Evolutionary conservation across 2,888 invertebrate genomes (phyloP), one percentile per base, ranked within the genome.

Genomic region (Sipunculus nudus): DNA sequence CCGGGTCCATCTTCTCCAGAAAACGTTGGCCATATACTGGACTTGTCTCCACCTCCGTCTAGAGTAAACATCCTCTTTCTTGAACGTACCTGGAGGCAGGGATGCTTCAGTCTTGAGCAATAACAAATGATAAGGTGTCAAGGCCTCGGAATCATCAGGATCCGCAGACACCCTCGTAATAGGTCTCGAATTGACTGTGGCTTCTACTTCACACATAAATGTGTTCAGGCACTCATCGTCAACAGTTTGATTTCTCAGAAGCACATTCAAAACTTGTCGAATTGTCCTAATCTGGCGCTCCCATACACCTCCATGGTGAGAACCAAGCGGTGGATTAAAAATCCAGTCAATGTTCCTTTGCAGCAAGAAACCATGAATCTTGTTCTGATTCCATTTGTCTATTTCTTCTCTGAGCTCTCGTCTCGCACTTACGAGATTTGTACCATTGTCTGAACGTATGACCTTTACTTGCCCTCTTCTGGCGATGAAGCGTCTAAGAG

Each of bases 1-100:
- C 1, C 39, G 31, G 2, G 50, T 31, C 61, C 65, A 65, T n/a
- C 57, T 49, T n/a, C 28, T 32, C 59, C 61, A 65, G 25, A 65
- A 65, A 19, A 60, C 13, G 38, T 56, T 40, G 3, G 59, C 57
- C 46, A 65, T 45, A 40, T 61, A 65, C 39, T 65, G 61, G 28
- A 61, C 57, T 25, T 62, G 59, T 10, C 60, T 29, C 63, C 63
- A 63, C n/a, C n/a, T n/a, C 13, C 65, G 58, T 16, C 39, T 50
- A n/a, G 19, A 10, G 32, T 65, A 65, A 26, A 35, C 52, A 41
- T 65, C 59, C 1, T 32, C 16, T 38, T 56, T 53, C 8, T 31
- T 45, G 52, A 61, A 59, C 16, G 52, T 19, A 49, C 59, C 59
- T 23, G 59, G 59, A 13, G 65, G 61, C 29, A 56, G 38, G 10